These are phyloP conservation scores for Limnephilus rhombicus DNA, from an alignment of 2,888 invertebrate species.

Conservation along the genomic window DNA sequence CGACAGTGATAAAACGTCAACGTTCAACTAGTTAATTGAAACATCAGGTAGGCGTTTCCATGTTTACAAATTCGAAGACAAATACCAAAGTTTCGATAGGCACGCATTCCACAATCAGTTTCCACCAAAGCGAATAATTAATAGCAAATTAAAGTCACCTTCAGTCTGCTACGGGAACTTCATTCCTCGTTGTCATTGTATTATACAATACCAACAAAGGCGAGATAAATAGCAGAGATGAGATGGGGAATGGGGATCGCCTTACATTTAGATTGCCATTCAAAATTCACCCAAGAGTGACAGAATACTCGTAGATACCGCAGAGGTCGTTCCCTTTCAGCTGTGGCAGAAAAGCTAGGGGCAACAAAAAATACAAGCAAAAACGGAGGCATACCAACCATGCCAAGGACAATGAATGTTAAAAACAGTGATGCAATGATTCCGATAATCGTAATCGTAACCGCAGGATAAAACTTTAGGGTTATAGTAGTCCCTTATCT, in stretches of 20 bases:
- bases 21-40: neutral
- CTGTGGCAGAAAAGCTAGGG: neutral
- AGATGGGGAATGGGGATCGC: neutral
- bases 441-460: neutral
- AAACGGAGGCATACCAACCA: conserved; percentile 9
- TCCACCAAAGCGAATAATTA: neutral
- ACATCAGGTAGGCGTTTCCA: neutral
- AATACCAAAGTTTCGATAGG: neutral
- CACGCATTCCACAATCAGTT: neutral
- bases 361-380: neutral
- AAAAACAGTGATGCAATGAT: neutral
- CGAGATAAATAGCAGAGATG: neutral
- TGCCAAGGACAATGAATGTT: neutral
- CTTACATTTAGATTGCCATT: conserved; percentile 17
- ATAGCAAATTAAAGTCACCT: neutral
- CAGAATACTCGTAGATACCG: conserved; percentile 16
- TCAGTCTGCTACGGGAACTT: neutral
- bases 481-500: neutral
- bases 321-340: conserved; percentile 15
- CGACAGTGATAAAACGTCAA: neutral
- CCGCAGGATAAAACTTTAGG: neutral
- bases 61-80: neutral
- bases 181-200: neutral
- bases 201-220: neutral
- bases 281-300: conserved; percentile 20